Base-by-base conservation (phyloP, 1,140 invertebrate genomes). In the Drosophila asahinai region DNA sequence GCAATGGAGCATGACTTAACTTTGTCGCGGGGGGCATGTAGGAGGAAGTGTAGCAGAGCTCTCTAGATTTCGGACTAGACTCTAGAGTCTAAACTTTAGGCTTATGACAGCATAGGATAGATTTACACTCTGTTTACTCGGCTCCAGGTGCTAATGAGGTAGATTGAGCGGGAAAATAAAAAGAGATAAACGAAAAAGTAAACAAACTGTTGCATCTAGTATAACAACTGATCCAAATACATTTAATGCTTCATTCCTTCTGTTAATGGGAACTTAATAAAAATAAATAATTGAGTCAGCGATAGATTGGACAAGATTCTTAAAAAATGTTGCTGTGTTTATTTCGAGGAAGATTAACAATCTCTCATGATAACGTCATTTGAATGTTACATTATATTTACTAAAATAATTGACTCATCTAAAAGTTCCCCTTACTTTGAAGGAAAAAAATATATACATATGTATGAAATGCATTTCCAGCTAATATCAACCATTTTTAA, bases 1-100 rank as follows among this genome's bases (percentile, higher is more conserved):
- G 65, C 70, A 76, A 68, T 86, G 62, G 64, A 82, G 75, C 79
- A 27, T 86, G 78, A 79, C 65, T 62, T 86, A 75, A 79, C 65
- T 62, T 22, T 14, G 19, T 40, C 14, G 54, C 30, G 51, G 49
- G 42, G 14, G 14, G 12, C 22, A 17, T 25, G 17, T 22, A 7
- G 33, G 19, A 27, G 14, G 4, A 62, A 36, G 33, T 51, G 42
- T 57, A 45, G 43, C 45, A 40, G 19, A 81, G 60, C 38, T 55
- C 49, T 59, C 14, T 67, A 43, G 38, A 65, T 47, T 43, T 55
- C 47, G 25, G 52, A 64, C 25, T n/a, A 15, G 11, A 25, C 55
- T 64, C n/a, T 45, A 47, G 38, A 45, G 33, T 22, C 22, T 12
- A 14, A 36, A 25, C 40, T 64, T 27, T 14, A 36, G 43, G 36